Base-by-base conservation (phyloP, 2,888 invertebrate genomes). In the Phymatocera aterrima region DNA sequence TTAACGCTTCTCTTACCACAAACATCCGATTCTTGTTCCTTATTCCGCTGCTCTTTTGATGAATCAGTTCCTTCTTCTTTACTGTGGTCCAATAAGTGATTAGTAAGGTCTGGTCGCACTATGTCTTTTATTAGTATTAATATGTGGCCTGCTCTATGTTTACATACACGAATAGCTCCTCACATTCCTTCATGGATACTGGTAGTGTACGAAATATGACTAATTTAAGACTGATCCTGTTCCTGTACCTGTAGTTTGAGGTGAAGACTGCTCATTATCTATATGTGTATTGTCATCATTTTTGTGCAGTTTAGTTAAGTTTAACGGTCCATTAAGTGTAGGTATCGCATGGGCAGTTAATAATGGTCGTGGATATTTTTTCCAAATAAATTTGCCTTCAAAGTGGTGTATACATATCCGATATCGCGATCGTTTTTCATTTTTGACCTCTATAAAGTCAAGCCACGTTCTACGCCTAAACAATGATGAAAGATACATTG, bases 401-500 rank as follows among this genome's bases (percentile, higher is more conserved):
- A 60, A 60, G 24, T 28, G 60, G 21, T 60, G 3, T 3, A 3
- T 60, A 28, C 60, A 60, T 4, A 60, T 60, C 2, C 60, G 60
- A 21, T 60, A 60, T 12, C 60, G 24, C 60, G 28, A 10, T 12
- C 60, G 60, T 18, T 60, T 60, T 12, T 60, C 24, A 28, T 60
- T 60, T 60, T 24, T 60, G 3, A 60, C 12, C 8, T 8, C 28
- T 10, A 60, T 60, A 77, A 79, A 79, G 28, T 81, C n/a, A 37
- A 78, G 24, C 43, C 77, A n/a, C 21, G 31, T 12, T 40, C 48
- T 10, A 15, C 65, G 15, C 77, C 77, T 40, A 57, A 51, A 15
- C 82, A 79, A 34, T 68, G 74, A 48, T 51, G 77, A 77, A 80
- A 81, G 24, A 77, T 80, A 24, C 54, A 77, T n/a, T 78, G 24